Percentiles rank a stretch among this genome's conserved stretches.
Evolutionary conservation across 2,797 vertebrate genomes (phyloP).

Genomic region (Crenuchus spilurus): DNA sequence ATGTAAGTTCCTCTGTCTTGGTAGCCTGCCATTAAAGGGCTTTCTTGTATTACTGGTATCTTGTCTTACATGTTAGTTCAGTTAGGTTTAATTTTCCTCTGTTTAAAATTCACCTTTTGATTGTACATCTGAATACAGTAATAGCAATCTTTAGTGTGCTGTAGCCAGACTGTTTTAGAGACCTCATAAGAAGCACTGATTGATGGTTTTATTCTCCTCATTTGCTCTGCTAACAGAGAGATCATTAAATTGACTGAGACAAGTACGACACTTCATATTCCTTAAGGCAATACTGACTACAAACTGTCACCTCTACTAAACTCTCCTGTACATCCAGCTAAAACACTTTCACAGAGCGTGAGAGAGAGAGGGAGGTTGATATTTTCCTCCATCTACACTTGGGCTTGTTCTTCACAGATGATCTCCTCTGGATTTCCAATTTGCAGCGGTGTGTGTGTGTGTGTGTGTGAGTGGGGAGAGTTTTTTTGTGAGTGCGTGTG

Average conservation of each 20-base stretch:
- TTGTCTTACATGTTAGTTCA: not conserved
- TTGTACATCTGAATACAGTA: not conserved
- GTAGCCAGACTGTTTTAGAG: not conserved
- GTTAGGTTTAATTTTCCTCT: not conserved
- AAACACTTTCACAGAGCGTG: constrained; percentile 8
- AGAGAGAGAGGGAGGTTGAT: constrained; percentile 14
- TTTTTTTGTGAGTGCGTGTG: not conserved
- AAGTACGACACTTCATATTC: constrained; percentile 15
- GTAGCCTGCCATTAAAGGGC: not conserved
- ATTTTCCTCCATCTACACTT: constrained; percentile 51
- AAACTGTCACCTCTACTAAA: constrained; percentile 26
- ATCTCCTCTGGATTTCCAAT: constrained; percentile 80
- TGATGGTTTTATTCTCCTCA: not conserved
- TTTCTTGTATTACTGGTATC: not conserved
- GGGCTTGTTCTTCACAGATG: constrained; percentile 76
- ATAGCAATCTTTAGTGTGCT: not conserved
- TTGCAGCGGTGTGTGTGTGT: constrained; percentile 65
- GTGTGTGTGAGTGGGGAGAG: constrained; percentile 59
- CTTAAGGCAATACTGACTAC: not conserved
- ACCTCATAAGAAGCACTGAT: not conserved
- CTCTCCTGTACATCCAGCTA: constrained; percentile 25
- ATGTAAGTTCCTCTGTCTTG: not conserved
- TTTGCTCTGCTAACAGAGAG: constrained; percentile 19
- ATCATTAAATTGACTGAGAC: constrained; percentile 27
- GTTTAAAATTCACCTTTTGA: not conserved